A percentile compares a stretch with the other conserved stretches of the same genome.
phyloP scores from a whole-genome alignment of 1,140 invertebrate species.

The Frieseomelitta varia region DNA sequence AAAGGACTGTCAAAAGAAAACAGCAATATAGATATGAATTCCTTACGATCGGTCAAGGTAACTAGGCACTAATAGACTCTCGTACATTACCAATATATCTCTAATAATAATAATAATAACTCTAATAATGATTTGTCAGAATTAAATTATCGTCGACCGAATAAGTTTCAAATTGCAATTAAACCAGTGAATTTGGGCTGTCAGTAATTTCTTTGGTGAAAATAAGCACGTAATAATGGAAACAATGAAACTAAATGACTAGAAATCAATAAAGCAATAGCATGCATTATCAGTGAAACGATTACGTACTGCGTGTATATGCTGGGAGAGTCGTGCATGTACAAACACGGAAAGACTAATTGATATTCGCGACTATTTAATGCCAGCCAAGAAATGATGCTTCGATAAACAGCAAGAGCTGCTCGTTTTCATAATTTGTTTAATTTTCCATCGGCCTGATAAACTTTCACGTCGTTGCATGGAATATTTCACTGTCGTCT shows the following conservation, averaged over 20 bases:
- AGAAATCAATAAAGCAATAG: background rate
- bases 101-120: background rate
- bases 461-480: no score
- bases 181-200: background rate
- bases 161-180: background rate
- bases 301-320: constrained; percentile 26
- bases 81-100: background rate
- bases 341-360: background rate
- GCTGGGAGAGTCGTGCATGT: constrained; percentile 4
- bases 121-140: constrained; percentile 7
- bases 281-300: background rate
- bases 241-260: background rate
- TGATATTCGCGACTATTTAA: background rate
- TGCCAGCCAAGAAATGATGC: background rate
- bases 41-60: background rate
- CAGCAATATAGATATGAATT: background rate
- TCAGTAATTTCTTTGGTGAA: background rate
- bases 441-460: no score
- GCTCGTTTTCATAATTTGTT: background rate
- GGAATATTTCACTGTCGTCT: background rate
- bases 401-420: background rate
- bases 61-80: background rate
- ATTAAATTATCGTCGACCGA: background rate
- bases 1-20: no score
- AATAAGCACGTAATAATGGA: background rate